These are phyloP conservation scores for Macaria notata DNA, from an alignment of 2,888 invertebrate species.

Conservation along the genomic window DNA sequence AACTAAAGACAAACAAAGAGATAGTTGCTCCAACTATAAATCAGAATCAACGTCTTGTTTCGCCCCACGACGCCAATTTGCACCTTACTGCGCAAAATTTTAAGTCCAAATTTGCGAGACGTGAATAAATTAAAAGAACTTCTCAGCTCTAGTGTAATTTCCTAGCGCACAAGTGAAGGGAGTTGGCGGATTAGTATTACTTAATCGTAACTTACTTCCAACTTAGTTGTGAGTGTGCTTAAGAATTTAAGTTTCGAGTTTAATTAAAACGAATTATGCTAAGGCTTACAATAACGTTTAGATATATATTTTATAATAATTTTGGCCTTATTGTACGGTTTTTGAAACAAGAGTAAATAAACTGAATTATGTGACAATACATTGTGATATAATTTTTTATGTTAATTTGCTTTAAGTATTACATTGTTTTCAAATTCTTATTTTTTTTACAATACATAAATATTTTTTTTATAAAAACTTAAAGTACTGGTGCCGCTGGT, in stretches of 20 bases:
- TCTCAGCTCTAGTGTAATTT: constrained; percentile 56
- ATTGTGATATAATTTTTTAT: too few relatives aligned
- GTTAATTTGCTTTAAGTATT: too few relatives aligned
- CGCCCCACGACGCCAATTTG: constrained; percentile 29
- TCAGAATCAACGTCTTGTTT: constrained; percentile 46
- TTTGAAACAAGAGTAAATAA: too few relatives aligned
- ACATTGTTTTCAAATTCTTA: too few relatives aligned
- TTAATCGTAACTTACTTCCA: constrained; percentile 1
- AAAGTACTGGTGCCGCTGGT: too few relatives aligned
- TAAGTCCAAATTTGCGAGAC: constrained; percentile 47
- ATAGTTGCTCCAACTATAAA: constrained; percentile 61
- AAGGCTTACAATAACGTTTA: too few relatives aligned
- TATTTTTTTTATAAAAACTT: too few relatives aligned
- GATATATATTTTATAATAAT: too few relatives aligned
- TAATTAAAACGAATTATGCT: too few relatives aligned
- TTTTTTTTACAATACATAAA: too few relatives aligned
- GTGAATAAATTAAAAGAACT: constrained; percentile 56
- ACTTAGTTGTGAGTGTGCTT: constrained; percentile 1
- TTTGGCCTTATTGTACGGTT: too few relatives aligned
- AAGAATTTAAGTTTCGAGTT: neutral
- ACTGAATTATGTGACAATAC: too few relatives aligned
- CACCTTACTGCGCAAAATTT: constrained; percentile 34
- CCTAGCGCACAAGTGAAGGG: constrained; percentile 40
- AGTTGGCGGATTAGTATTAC: constrained; percentile 20
- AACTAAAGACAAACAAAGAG: constrained; percentile 57